Conservation (phyloP, 2,113 vertebrate species). For the Tetrax tetrax region DNA sequence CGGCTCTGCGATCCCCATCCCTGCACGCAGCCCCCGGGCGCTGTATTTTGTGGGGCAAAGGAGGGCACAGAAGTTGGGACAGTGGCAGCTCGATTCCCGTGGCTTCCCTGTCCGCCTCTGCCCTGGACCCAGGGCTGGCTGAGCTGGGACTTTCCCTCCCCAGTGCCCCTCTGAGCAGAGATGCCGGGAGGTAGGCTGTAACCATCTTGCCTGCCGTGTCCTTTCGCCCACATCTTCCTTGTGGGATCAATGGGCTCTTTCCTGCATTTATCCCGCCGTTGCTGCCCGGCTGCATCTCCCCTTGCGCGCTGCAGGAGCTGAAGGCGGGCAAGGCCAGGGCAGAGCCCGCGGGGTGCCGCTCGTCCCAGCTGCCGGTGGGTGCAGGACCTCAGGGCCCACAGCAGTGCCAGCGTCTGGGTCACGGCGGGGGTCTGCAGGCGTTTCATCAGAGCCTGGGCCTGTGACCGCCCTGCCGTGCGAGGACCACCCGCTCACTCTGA, state of each 20-base stretch:
- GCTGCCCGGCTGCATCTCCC: accelerated
- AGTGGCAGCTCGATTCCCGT: accelerated
- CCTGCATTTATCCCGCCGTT: accelerated
- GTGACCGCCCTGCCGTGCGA: neutral
- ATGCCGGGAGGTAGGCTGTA: neutral
- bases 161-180: accelerated
- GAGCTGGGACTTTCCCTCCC: neutral
- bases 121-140: neutral
- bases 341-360: neutral
- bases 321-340: neutral
- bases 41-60: no score
- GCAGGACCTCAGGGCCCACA: neutral
- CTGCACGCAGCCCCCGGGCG: accelerated
- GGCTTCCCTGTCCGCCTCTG: neutral
- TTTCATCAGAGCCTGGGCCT: accelerated
- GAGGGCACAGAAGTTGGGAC: neutral
- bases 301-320: accelerated
- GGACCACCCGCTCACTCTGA: accelerated
- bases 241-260: neutral
- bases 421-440: accelerated
- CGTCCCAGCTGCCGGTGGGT: accelerated
- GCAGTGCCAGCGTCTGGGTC: accelerated
- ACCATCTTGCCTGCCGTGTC: accelerated
- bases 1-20: accelerated
- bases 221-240: neutral